phyloP scores from a whole-genome alignment of 2,113 vertebrate species.

The Amazona guildingii region DNA sequence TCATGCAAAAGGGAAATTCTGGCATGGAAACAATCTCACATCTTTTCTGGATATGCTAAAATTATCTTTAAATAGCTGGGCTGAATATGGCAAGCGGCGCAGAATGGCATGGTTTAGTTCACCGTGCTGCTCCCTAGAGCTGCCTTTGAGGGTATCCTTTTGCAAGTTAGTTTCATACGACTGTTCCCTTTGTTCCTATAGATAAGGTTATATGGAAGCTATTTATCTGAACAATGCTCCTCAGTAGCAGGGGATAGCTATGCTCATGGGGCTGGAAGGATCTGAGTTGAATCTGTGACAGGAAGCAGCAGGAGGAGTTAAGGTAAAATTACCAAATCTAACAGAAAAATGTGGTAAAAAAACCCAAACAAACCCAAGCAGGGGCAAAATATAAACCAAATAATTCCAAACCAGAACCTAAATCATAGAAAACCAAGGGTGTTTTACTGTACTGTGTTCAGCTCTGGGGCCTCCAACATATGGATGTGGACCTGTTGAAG shows the following conservation, averaged over 20 bases:
- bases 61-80: neutral
- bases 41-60: neutral
- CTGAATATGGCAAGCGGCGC: neutral
- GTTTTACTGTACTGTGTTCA: neutral
- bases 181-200: neutral
- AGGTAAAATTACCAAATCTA: neutral
- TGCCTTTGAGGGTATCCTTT: neutral
- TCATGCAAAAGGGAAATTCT: neutral
- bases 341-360: neutral
- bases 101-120: neutral
- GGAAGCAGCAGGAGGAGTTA: neutral
- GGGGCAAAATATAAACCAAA: rapidly evolving
- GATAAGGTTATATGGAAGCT: neutral
- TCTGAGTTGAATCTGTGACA: neutral
- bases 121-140: neutral
- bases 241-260: neutral
- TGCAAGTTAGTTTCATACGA: neutral
- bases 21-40: neutral
- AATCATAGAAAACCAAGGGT: neutral
- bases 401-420: neutral
- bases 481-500: neutral
- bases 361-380: neutral
- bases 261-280: neutral
- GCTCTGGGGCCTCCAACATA: neutral
- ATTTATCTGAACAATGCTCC: neutral